phyloP scores from a whole-genome alignment of 2,888 invertebrate species.

The Tillus elongatus region DNA sequence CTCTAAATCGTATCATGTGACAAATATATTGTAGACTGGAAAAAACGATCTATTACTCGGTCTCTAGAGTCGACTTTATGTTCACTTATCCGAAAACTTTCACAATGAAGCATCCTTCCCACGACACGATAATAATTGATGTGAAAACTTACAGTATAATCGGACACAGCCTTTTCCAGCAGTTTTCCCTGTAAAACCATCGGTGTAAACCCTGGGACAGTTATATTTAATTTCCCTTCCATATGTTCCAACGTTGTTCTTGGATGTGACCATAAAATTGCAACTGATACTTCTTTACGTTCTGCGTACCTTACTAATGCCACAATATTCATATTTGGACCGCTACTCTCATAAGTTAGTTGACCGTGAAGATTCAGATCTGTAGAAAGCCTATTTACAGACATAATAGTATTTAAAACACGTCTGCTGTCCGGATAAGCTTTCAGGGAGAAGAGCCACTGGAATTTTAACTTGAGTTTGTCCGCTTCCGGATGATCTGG shows the following conservation, averaged over 20 bases:
- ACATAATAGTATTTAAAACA: constrained; percentile 50
- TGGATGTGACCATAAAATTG: constrained; percentile 54
- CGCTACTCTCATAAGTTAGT: constrained; percentile 46
- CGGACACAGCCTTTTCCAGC: constrained; percentile 56
- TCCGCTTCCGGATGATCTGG: constrained; percentile 41
- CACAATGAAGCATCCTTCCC: constrained; percentile 19
- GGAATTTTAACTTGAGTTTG: constrained; percentile 52
- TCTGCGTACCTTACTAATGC: constrained; percentile 49
- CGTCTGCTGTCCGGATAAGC: constrained; percentile 46
- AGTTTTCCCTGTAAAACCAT: constrained; percentile 56
- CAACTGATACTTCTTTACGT: constrained; percentile 50
- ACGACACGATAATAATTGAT: constrained; percentile 29
- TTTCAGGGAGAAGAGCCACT: constrained; percentile 46
- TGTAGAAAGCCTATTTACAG: constrained; percentile 55
- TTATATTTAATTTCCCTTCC: constrained; percentile 63
- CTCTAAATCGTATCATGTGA: constrained; percentile 23
- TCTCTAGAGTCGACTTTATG: constrained; percentile 23
- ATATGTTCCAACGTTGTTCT: constrained; percentile 56
- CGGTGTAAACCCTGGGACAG: constrained; percentile 64
- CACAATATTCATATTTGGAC: constrained; percentile 47
- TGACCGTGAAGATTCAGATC: constrained; percentile 57
- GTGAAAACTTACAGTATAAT: constrained; percentile 54
- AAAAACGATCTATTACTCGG: constrained; percentile 23
- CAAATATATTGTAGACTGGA: constrained; percentile 23
- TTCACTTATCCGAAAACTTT: constrained; percentile 26